Conservation (phyloP, 2,113 vertebrate species). For the Grus americana region DNA sequence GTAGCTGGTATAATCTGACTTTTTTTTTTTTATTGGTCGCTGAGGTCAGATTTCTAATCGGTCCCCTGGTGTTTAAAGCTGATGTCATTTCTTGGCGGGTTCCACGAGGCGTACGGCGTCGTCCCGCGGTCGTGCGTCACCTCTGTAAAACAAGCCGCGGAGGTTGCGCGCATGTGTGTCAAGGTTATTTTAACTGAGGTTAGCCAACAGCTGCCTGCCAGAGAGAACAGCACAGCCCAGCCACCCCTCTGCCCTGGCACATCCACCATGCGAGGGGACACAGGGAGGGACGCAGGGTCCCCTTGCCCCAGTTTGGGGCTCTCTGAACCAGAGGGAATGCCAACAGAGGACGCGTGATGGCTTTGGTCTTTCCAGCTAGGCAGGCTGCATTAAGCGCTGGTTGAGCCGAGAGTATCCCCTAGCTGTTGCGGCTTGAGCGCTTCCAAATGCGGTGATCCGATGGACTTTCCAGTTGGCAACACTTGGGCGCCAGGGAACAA, state of each 20-base stretch:
- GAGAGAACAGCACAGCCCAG: background rate
- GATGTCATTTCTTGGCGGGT: background rate
- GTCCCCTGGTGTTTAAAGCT: background rate
- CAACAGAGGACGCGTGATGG: rapidly evolving
- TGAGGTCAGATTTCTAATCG: background rate
- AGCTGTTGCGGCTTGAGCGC: background rate
- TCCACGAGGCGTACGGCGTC: rapidly evolving
- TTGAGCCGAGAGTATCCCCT: background rate
- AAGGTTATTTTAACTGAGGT: background rate
- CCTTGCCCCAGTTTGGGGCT: rapidly evolving
- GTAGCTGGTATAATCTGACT: background rate
- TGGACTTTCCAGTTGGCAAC: background rate
- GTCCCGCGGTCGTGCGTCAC: background rate
- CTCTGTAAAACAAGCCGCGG: rapidly evolving
- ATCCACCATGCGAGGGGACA: background rate
- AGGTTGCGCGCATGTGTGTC: rapidly evolving
- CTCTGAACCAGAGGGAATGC: rapidly evolving
- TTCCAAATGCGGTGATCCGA: rapidly evolving
- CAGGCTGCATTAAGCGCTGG: background rate
- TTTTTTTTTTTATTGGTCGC: background rate
- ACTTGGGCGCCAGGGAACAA: background rate
- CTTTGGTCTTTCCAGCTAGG: background rate
- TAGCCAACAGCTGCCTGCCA: background rate
- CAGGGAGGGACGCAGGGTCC: rapidly evolving
- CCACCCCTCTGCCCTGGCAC: background rate